A percentile compares a stretch with the other conserved stretches of the same genome.
phyloP scores from a whole-genome alignment of 1,140 invertebrate genomes.

The Adelges cooleyi region DNA sequence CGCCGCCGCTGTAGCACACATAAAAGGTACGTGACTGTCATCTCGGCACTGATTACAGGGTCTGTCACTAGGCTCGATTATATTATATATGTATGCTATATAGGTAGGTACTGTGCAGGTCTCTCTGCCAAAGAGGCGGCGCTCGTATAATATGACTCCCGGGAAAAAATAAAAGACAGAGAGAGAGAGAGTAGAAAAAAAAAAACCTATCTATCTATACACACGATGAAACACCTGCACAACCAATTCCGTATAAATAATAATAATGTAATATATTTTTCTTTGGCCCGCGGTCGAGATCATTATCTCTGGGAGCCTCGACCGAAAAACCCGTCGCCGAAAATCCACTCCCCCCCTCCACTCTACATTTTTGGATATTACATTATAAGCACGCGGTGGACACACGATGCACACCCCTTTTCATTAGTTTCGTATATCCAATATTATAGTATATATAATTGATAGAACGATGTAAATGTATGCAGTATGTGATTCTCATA shows the following conservation, averaged over 20 bases:
- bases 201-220: slow-evolving; percentile 10
- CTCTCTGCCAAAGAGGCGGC: neutral
- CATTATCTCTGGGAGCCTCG: slow-evolving; percentile 21
- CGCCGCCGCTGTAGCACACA: neutral
- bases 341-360: neutral
- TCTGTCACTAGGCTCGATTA: slow-evolving; percentile 21
- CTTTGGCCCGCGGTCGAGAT: slow-evolving; percentile 22
- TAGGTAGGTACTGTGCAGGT: too few species aligned
- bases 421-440: too few species aligned
- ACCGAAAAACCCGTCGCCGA: neutral
- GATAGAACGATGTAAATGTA: too few species aligned
- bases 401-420: neutral
- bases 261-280: too few species aligned
- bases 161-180: neutral
- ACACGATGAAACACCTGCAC: slow-evolving; percentile 26
- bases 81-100: too few species aligned
- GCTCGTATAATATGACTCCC: neutral
- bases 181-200: neutral
- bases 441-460: too few species aligned
- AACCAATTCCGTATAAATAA: slow-evolving; percentile 26
- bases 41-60: slow-evolving; percentile 27
- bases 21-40: slow-evolving; percentile 28
- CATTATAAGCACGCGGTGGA: neutral
- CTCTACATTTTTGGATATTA: slow-evolving; percentile 3
- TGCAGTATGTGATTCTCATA: too few species aligned